Evolutionary conservation across 2,113 vertebrate genomes (phyloP), one percentile per base, ranked within the genome.

Genomic region (Rhizomys pruinosus): DNA sequence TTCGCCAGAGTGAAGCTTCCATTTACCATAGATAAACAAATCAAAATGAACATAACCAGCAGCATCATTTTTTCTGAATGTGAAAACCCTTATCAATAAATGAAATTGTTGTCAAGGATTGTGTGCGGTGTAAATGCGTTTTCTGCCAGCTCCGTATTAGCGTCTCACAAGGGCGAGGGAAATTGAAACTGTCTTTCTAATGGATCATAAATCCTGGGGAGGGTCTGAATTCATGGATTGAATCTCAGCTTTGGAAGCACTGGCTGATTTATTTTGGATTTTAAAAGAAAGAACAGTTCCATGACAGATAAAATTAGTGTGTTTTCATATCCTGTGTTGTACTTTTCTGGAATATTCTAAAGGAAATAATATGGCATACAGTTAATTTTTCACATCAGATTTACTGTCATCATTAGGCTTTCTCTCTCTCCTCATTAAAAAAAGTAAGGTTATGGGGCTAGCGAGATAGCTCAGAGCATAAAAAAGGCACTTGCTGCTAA

Each of bases 141-240:
- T 98, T 98, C 94, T 96, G 84, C 47, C 93, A 97, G 84, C 87
- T 96, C 77, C 97, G 94, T 82, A 82, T 98, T 98, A 97, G 97
- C 96, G 95, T 93, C 92, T 97, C 94, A 92, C 96, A 96, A 98
- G 96, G 94, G 78, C 95, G 97, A 95, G 78, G 96, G 96, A 97
- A 98, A 98, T 97, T 98, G 97, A 97, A 98, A 98, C 97, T 97
- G 94, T 98, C 97, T 98, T 97, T 98, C 95, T 98, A 98, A 98
- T 98, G 96, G 96, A 91, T 95, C 95, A 96, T 98, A 97, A 97
- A 98, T 98, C 97, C 97, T 96, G 91, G 59, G 98, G 98, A 98
- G 98, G 17, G 97, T 98, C 98, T 98, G 97, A 98, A 98, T 98
- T 98, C 96, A 97, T 98, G 97, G 97, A 98, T 98, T 98, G 97